A percentile compares a stretch with the other conserved stretches of the same genome.
Evolutionary conservation across 2,797 vertebrate genomes (phyloP).

Genomic region (Amblyopsis hoosieri): DNA sequence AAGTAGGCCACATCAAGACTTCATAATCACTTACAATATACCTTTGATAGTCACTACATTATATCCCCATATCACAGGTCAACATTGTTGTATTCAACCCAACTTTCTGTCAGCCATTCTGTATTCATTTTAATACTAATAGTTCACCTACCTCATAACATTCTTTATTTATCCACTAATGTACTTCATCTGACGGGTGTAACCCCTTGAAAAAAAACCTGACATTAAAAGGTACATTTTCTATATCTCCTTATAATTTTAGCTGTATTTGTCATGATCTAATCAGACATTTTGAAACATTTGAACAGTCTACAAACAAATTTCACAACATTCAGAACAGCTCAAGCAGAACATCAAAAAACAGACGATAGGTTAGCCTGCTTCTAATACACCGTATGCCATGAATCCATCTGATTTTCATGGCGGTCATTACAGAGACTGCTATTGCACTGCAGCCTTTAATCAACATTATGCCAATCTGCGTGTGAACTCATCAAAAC

Average conservation of each 20-base stretch:
- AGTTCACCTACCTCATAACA: conserved; percentile 38
- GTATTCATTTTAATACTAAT: conserved; percentile 27
- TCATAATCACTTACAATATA: conserved; percentile 54
- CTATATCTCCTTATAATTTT: conserved; percentile 15
- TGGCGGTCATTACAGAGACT: conserved; percentile 6
- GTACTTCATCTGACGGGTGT: conserved; percentile 34
- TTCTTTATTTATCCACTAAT: conserved; percentile 36
- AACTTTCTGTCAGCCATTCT: conserved; percentile 30
- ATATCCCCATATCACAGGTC: conserved; percentile 31
- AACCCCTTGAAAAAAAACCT: conserved; percentile 24
- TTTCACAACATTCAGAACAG: neutral
- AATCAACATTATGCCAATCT: conserved; percentile 11
- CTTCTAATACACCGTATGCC: neutral
- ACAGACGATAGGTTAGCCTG: neutral
- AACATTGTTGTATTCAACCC: conserved; percentile 10
- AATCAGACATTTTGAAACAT: conserved; percentile 25
- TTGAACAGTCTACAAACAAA: conserved; percentile 2
- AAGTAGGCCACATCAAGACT: conserved; percentile 41
- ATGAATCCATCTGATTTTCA: conserved; percentile 14
- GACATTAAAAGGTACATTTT: conserved; percentile 26
- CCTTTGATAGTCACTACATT: conserved; percentile 17
- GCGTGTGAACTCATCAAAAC: conserved; percentile 14
- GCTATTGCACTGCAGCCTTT: conserved; percentile 24
- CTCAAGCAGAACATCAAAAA: neutral
- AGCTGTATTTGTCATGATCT: conserved; percentile 18